Evolutionary conservation across 2,113 vertebrate genomes (phyloP).

Genomic region (Marmota monax): DNA sequence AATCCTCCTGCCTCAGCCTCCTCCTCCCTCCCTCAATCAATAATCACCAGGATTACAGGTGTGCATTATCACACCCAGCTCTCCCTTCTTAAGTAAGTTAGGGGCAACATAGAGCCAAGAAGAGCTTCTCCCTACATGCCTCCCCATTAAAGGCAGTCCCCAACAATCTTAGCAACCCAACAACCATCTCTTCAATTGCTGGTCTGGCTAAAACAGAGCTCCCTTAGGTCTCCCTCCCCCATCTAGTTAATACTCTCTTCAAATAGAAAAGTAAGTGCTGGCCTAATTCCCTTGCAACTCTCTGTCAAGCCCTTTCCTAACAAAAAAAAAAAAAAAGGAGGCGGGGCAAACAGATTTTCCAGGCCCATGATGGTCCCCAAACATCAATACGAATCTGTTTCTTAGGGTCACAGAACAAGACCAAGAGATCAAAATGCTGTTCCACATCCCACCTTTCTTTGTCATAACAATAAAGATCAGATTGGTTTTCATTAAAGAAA

Average conservation of each 20-base stretch:
- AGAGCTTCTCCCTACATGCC: not conserved
- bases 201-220: not conserved
- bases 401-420: not conserved
- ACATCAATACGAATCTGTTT: constrained; percentile 39
- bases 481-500: constrained; percentile 33
- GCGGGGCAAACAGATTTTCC: constrained; percentile 40
- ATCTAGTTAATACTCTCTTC: not conserved
- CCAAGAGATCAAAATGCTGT: not conserved
- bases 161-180: not conserved
- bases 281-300: not conserved
- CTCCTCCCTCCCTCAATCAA: no score
- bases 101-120: not conserved
- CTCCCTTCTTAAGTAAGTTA: not conserved
- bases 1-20: no score
- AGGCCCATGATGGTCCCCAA: not conserved
- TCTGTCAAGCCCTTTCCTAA: constrained; percentile 20
- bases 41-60: no score
- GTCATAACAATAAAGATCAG: constrained; percentile 1
- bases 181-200: not conserved
- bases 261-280: constrained; percentile 38
- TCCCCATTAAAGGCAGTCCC: not conserved
- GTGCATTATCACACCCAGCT: no score
- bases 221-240: not conserved
- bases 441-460: not conserved
- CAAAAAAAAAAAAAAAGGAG: not conserved